Evolutionary conservation across 2,797 vertebrate genomes (phyloP), one percentile per base, ranked within the genome.

Genomic region (Gouania willdenowi): DNA sequence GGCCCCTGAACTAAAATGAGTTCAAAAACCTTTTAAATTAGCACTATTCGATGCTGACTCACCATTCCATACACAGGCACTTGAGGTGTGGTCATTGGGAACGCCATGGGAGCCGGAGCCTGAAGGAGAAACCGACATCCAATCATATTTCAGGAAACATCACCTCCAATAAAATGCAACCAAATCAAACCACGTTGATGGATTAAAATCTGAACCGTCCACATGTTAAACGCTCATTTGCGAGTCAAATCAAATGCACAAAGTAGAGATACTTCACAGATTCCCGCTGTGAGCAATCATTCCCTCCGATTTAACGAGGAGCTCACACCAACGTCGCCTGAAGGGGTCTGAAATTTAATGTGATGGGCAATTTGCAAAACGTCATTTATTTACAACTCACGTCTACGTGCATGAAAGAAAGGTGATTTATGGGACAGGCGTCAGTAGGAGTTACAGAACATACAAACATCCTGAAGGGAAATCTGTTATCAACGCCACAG

Each of bases 1-100:
- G n/a, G n/a, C n/a, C n/a, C n/a, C n/a, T n/a, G n/a, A n/a, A n/a
- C n/a, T n/a, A n/a, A n/a, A n/a, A n/a, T n/a, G n/a, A n/a, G n/a
- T n/a, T n/a, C n/a, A n/a, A n/a, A n/a, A n/a, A n/a, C n/a, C n/a
- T n/a, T n/a, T n/a, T n/a, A n/a, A n/a, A n/a, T n/a, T n/a, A n/a
- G n/a, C n/a, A n/a, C n/a, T n/a, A n/a, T n/a, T 20, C 19, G 2
- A 23, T 24, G 23, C 8, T 26, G n/a, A 36, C 91, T 91, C 80
- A 95, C 93, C 93, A 95, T 93, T 91, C 93, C 91, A 83, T 92
- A 94, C 64, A 93, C 81, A 93, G 92, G 93, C 91, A 93, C 91
- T 94, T 95, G 92, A 71, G 92, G 89, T 80, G 92, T 89, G 67
- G 89, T 89, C 88, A 92, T 74, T 59, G 92, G 90, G 73, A 91